Conservation (phyloP, 2,113 vertebrate species). For the Anguilla rostrata region DNA sequence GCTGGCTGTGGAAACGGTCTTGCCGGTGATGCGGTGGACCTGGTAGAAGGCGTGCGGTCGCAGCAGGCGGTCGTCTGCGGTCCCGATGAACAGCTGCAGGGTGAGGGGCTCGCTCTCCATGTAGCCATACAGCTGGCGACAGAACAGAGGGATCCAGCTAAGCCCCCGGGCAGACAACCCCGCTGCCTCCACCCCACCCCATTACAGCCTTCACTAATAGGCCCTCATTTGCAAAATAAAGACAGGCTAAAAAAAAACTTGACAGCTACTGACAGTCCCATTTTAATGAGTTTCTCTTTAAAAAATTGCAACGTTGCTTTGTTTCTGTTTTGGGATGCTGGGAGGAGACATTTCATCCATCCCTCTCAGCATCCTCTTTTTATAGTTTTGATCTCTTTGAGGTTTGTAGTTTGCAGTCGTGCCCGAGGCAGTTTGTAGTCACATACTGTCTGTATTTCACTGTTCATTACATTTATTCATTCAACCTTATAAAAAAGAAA, state of each 20-base stretch:
- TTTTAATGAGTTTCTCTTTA: slow-evolving; percentile 42
- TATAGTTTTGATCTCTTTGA: slow-evolving; percentile 31
- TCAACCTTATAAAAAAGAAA: slow-evolving; percentile 33
- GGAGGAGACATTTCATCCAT: slow-evolving; percentile 36
- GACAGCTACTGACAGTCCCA: slow-evolving; percentile 32
- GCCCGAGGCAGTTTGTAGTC: slow-evolving; percentile 26
- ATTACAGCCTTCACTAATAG: slow-evolving; percentile 46
- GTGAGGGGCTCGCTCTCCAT: slow-evolving; percentile 90
- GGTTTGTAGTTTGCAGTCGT: slow-evolving; percentile 23
- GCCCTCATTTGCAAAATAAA: slow-evolving; percentile 54
- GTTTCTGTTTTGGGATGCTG: slow-evolving; percentile 44
- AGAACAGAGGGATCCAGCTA: slow-evolving; percentile 76
- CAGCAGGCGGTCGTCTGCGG: slow-evolving; percentile 93
- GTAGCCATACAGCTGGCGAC: slow-evolving; percentile 88
- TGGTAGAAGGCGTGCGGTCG: slow-evolving; percentile 97
- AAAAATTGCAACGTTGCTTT: slow-evolving; percentile 20
- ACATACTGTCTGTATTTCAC: slow-evolving; percentile 39
- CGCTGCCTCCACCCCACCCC: slow-evolving; percentile 45
- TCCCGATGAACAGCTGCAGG: slow-evolving; percentile 96
- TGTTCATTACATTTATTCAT: slow-evolving; percentile 49
- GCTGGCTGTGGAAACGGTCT: slow-evolving; percentile 93
- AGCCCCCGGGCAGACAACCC: slow-evolving; percentile 48
- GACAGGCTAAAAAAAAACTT: slow-evolving; percentile 45
- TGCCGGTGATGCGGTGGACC: slow-evolving; percentile 95
- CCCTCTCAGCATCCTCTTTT: slow-evolving; percentile 10